These are phyloP conservation scores for Noctua janthe DNA, from an alignment of 2,888 invertebrate genomes.

Conservation along the genomic window DNA sequence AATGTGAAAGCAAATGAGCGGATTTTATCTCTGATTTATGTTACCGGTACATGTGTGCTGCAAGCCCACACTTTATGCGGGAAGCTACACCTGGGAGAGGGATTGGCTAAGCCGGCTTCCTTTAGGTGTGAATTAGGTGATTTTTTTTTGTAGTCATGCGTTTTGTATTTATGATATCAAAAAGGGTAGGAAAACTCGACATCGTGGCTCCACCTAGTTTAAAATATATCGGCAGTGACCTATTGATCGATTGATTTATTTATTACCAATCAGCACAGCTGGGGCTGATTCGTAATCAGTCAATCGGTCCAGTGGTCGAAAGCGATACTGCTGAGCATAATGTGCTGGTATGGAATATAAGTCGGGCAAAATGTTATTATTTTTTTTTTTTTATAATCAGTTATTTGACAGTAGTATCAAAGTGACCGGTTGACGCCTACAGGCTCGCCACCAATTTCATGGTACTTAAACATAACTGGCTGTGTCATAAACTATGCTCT, in stretches of 20 bases:
- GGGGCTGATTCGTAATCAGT: background rate
- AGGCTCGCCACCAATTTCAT: background rate
- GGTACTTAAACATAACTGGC: background rate
- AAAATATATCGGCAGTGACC: too few species aligned
- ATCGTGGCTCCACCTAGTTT: background rate
- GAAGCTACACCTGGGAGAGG: background rate
- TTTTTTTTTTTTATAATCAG: background rate
- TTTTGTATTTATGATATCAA: background rate
- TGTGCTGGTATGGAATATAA: too few species aligned
- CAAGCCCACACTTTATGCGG: conserved; percentile 14
- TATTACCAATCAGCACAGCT: too few species aligned
- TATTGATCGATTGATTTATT: background rate
- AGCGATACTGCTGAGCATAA: background rate
- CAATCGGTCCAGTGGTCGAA: background rate
- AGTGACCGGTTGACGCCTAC: background rate
- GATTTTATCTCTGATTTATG: conserved; percentile 59
- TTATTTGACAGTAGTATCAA: background rate
- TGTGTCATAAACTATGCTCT: too few species aligned
- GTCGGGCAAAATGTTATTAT: background rate
- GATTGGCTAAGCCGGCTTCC: background rate
- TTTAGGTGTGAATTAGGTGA: background rate
- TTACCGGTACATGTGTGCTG: conserved; percentile 19
- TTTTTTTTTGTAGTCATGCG: background rate
- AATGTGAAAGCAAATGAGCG: conserved; percentile 53
- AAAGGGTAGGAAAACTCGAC: background rate